Base-by-base conservation (phyloP, 1,140 invertebrate species). In the Adoxophyes honmai region DNA sequence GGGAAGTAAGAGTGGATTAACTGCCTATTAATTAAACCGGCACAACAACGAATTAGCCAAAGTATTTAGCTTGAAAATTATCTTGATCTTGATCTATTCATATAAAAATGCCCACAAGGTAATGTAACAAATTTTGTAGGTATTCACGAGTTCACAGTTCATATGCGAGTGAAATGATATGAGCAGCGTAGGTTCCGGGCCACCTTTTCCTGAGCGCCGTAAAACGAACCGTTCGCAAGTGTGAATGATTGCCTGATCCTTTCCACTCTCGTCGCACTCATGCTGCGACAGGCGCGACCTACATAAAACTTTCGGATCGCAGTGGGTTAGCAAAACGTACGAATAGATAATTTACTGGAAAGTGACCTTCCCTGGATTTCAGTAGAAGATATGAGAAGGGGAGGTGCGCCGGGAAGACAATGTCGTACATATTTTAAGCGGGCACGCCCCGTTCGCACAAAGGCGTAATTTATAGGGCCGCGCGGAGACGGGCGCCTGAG, bases 361-460 rank as follows among this genome's bases (percentile, higher is more conserved):
- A 66, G 59, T 75, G 77, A 75, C 72, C 74, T 76, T 76, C 68
- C 53, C 57, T 62, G 69, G 72, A 76, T 82, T 73, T 75, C 67
- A 75, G 73, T 67, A 62, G 64, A 73, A 75, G 73, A 80, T 81
- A 84, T 81, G 81, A 82, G 72, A 57, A 70, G 68, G 69, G 73
- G 68, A 80, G 74, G 70, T 72, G 70, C 70, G 72, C 69, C 34
- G 66, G 75, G 68, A 78, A 80, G 78, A 83, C 80, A 87, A 85
- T 85, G 78, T 84, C 83, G 78, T 86, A 87, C 81, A 86, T 87
- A 87, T 87, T 86, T 87, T 81, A 86, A 78, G 68, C 73, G 73
- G 79, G 76, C 75, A 80, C 82, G 84, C 82, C 80, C 75, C 57
- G 68, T 80, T 77, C 77, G 78, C 79, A 87, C 81, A 87, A 86